Conservation (phyloP, 2,797 vertebrate species). For the Diglossa cyanea region DNA sequence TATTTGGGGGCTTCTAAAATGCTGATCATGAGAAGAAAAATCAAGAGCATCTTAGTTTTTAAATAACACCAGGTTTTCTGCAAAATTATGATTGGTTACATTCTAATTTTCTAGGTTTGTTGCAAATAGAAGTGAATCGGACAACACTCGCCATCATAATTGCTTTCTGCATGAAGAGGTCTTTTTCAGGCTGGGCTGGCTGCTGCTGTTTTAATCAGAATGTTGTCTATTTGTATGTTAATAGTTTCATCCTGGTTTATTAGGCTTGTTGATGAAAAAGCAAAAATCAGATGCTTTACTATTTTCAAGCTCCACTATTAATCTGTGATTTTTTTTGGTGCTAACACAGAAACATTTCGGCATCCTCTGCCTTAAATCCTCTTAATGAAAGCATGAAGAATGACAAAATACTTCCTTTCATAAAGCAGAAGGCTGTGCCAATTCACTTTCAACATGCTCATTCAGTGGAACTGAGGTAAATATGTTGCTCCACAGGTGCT, state of each 20-base stretch:
- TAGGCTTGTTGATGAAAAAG: conserved; percentile 74
- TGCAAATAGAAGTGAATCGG: conserved; percentile 52
- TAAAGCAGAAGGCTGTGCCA: conserved; percentile 48
- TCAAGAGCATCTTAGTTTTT: background rate
- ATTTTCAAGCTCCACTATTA: conserved; percentile 69
- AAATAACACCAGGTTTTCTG: background rate
- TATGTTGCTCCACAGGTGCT: conserved; percentile 67
- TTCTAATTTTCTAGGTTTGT: conserved; percentile 65
- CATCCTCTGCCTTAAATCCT: conserved; percentile 64
- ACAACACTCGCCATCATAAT: conserved; percentile 59
- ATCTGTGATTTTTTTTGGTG: conserved; percentile 60
- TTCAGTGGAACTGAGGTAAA: conserved; percentile 58
- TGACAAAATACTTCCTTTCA: conserved; percentile 61
- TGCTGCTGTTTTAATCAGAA: conserved; percentile 77
- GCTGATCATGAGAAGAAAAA: background rate
- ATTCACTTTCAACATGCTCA: conserved; percentile 46
- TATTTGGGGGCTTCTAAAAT: background rate
- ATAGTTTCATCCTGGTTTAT: conserved; percentile 77
- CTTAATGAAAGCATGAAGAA: conserved; percentile 63
- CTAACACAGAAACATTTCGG: conserved; percentile 59
- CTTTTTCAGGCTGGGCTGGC: conserved; percentile 64
- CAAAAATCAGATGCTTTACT: conserved; percentile 73
- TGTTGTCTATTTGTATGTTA: conserved; percentile 80
- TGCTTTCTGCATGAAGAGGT: conserved; percentile 62
- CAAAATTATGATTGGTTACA: conserved; percentile 42